phyloP scores from a whole-genome alignment of 2,888 invertebrate genomes.

The Achlya flavicornis region DNA sequence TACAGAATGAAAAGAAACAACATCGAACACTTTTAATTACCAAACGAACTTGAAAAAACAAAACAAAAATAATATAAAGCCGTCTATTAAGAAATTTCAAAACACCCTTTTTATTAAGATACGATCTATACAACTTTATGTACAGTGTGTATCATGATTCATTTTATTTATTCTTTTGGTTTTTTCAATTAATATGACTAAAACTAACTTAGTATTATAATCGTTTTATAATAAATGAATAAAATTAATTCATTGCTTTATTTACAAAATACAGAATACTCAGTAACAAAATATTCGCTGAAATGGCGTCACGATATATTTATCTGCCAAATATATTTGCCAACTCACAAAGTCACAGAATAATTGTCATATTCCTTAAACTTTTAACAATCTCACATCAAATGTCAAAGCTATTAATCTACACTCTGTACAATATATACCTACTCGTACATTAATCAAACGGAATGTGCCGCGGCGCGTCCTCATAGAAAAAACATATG shows the following conservation, averaged over 20 bases:
- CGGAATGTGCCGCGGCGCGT: slow-evolving; percentile 68
- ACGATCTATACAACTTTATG: slow-evolving; percentile 58
- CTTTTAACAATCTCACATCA: slow-evolving; percentile 11
- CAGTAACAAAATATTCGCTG: too few species aligned
- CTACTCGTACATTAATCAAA: slow-evolving; percentile 64
- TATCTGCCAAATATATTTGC: too few species aligned
- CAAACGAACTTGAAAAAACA: slow-evolving; percentile 42
- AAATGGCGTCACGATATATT: too few species aligned
- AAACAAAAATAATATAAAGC: slow-evolving; percentile 47
- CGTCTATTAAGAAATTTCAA: slow-evolving; percentile 73
- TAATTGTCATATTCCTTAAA: neutral
- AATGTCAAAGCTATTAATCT: neutral
- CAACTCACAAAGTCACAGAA: too few species aligned
- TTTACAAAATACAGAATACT: too few species aligned
- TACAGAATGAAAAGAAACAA: slow-evolving; percentile 27
- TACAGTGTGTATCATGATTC: slow-evolving; percentile 17
- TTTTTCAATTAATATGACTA: neutral
- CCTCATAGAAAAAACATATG: slow-evolving; percentile 67
- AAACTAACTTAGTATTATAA: neutral
- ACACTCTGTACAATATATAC: slow-evolving; percentile 24
- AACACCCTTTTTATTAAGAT: slow-evolving; percentile 75
- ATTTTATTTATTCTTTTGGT: neutral
- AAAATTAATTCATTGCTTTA: neutral
- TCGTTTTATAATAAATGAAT: neutral
- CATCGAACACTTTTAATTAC: slow-evolving; percentile 62